These are phyloP conservation scores for Seira sanloemensis DNA, from an alignment of 2,888 invertebrate genomes.

Conservation along the genomic window DNA sequence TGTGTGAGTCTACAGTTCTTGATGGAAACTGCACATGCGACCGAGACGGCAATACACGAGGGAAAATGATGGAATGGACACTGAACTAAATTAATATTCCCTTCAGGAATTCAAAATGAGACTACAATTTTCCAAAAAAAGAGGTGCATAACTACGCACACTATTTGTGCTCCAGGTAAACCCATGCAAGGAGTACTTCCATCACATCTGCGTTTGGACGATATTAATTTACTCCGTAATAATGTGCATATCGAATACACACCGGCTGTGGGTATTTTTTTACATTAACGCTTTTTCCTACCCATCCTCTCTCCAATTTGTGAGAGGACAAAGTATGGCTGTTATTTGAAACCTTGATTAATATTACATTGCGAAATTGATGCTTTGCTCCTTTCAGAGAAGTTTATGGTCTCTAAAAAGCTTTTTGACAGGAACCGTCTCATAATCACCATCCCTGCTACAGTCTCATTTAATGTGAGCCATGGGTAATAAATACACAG, in stretches of 20 bases:
- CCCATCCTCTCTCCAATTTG: too few relatives aligned
- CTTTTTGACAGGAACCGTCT: too few relatives aligned
- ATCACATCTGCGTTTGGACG: not conserved
- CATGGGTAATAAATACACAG: too few relatives aligned
- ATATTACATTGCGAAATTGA: slow-evolving; percentile 33
- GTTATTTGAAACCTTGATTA: slow-evolving; percentile 28
- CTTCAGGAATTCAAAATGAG: not conserved
- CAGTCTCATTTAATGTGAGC: too few relatives aligned
- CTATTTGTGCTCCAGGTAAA: too few relatives aligned
- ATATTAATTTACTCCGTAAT: not conserved
- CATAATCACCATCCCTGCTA: too few relatives aligned
- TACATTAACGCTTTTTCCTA: too few relatives aligned
- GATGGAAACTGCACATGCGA: slow-evolving; percentile 28
- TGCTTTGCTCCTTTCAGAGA: not conserved
- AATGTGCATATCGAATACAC: too few relatives aligned
- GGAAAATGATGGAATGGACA: not conserved
- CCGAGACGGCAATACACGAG: slow-evolving; percentile 5
- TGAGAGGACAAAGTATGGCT: not conserved
- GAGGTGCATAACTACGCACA: not conserved
- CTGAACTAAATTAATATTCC: not conserved
- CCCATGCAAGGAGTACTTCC: too few relatives aligned
- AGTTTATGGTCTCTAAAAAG: not conserved
- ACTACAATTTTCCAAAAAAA: not conserved
- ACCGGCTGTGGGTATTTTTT: too few relatives aligned
- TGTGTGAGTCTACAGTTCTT: too few relatives aligned